Evolutionary conservation across 30 jellyfish, hydroid and myxozoan genomes (phyloP).

Genomic region (Pseudorhiza aurosa): DNA sequence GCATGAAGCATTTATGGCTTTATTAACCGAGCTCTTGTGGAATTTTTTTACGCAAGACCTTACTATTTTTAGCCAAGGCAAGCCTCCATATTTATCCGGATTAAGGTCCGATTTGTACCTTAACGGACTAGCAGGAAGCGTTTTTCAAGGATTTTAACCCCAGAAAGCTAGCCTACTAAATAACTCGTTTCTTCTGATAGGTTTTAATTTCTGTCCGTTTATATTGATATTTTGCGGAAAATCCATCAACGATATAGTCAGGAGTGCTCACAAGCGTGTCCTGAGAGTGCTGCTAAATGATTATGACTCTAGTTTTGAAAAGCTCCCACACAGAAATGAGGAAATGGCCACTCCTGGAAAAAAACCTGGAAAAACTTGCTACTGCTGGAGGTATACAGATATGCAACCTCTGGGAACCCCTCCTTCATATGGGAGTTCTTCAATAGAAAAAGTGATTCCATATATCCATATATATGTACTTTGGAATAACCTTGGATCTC

Average conservation of each 20-base stretch:
- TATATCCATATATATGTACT: no score
- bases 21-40: no score
- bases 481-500: no score
- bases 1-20: no score
- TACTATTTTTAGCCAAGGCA: no score
- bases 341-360: not conserved
- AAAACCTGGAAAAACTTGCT: not conserved
- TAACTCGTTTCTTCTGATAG: not conserved
- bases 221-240: slow-evolving; percentile 7
- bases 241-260: not conserved
- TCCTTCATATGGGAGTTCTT: no score
- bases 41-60: no score
- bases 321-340: not conserved
- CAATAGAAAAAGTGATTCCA: no score
- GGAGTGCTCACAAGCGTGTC: not conserved
- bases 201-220: not conserved
- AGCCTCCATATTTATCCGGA: no score
- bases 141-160: not conserved
- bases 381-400: not conserved
- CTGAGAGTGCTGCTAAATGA: slow-evolving; percentile 2
- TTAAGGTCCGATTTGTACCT: no score
- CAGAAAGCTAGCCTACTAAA: not conserved
- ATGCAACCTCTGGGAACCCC: no score
- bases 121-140: no score
- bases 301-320: not conserved